phyloP scores from a whole-genome alignment of 2,113 vertebrate species.

The Sorex fumeus region DNA sequence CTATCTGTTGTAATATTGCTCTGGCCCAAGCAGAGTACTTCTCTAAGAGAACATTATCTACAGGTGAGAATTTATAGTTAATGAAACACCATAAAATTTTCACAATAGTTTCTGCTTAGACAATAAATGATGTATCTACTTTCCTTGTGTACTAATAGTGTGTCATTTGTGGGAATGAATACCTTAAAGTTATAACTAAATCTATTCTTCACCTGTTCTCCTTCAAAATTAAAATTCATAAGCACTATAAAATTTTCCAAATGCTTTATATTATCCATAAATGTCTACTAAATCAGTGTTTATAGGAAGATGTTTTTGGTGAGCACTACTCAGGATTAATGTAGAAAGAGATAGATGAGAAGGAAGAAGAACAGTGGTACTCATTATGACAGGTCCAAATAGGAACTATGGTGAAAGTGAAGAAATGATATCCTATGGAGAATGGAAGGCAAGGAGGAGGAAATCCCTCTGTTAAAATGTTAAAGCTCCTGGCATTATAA shows the following conservation, averaged over 20 bases:
- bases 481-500: slow-evolving; percentile 18
- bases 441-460: not conserved
- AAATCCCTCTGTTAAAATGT: slow-evolving; percentile 9
- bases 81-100: slow-evolving; percentile 58
- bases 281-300: not conserved
- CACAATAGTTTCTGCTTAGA: slow-evolving; percentile 15
- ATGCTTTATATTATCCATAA: slow-evolving; percentile 20
- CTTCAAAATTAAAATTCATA: slow-evolving; percentile 42
- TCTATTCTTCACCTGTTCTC: slow-evolving; percentile 34
- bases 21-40: too few species aligned
- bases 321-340: slow-evolving; percentile 21
- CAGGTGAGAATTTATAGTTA: slow-evolving; percentile 11
- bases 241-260: slow-evolving; percentile 3
- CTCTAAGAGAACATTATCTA: not conserved
- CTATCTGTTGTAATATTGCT: too few species aligned
- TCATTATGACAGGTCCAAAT: slow-evolving; percentile 21
- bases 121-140: slow-evolving; percentile 14
- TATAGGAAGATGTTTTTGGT: slow-evolving; percentile 46
- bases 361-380: not conserved
- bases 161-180: slow-evolving; percentile 38
- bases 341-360: slow-evolving; percentile 22
- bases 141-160: slow-evolving; percentile 35
- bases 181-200: slow-evolving; percentile 52
- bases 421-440: not conserved
- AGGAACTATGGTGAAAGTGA: slow-evolving; percentile 36